Base-by-base conservation (phyloP, 2,888 invertebrate species). In the Drosophila hamatofila region DNA sequence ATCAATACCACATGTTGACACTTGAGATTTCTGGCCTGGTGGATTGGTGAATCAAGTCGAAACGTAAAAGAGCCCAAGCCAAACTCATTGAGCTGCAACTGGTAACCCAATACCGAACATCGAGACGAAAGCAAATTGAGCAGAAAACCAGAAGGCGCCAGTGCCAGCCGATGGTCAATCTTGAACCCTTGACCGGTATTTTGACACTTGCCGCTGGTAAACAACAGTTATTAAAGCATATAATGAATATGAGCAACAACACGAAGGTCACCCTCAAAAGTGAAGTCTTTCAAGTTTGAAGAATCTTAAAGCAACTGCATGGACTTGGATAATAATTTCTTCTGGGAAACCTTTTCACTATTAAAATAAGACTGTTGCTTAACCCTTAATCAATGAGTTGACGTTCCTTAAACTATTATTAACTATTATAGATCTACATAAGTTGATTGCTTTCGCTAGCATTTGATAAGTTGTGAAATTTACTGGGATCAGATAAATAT, bases 91-190 rank as follows among this genome's bases (percentile, higher is more conserved):
- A 84, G 78, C 64, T 88, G 86, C 86, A 82, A 78, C 63, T 84
- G 75, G 85, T 73, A 79, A 82, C 74, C 60, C 71, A 73, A 80
- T 65, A 70, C 64, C 69, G 61, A 69, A 57, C 69, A 71, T 72
- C 76, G 60, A 83, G 83, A 80, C 87, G 71, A 78, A 46, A 86
- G 71, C 85, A 90, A 91, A 92, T 91, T 92, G 91, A 92, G 91
- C 90, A 91, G 90, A 91, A 91, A 91, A 91, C 91, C 91, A 91
- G 87, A 82, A 90, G 91, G 92, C 91, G 91, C 91, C 91, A 91
- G 75, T 69, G 62, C 56, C 64, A 58, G 58, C 62, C 67, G 51
- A 18, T 63, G 78, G 78, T 64, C 78, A 73, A 78, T 63, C 56
- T 65, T n/a, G 48, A 70, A 59, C 78, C 74, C 68, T 66, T 72